These are phyloP conservation scores for Potorous gilbertii DNA, from an alignment of 2,797 vertebrate species.

Conservation along the genomic window DNA sequence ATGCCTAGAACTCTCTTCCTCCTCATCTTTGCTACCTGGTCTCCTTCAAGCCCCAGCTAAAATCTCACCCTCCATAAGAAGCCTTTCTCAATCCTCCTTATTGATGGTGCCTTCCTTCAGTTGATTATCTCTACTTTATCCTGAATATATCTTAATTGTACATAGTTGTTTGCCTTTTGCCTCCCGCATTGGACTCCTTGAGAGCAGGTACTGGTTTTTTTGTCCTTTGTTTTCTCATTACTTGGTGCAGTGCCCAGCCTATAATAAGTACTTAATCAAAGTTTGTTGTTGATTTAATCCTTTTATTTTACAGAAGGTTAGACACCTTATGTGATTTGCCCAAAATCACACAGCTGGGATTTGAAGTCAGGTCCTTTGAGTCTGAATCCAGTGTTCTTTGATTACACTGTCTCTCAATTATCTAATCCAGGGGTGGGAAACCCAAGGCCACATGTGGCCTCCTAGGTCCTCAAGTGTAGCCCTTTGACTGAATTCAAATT, in stretches of 20 bases:
- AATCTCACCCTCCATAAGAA: background rate
- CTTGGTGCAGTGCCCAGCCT: too few relatives aligned
- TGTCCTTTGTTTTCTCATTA: background rate
- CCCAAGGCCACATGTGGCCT: too few relatives aligned
- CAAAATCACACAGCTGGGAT: background rate
- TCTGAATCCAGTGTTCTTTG: background rate
- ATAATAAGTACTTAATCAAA: background rate
- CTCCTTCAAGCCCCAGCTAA: background rate
- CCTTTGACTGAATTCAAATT: too few relatives aligned
- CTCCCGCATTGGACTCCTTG: background rate
- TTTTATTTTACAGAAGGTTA: background rate
- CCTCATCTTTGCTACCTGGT: background rate
- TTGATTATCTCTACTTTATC: background rate
- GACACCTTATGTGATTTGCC: background rate
- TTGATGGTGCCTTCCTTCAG: background rate
- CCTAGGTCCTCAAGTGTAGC: too few relatives aligned
- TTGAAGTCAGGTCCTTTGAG: background rate
- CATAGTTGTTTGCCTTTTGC: background rate
- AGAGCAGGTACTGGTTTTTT: background rate
- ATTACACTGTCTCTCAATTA: background rate
- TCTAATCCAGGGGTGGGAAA: background rate
- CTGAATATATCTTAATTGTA: background rate
- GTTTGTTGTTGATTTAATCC: background rate
- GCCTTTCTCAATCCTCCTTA: background rate
- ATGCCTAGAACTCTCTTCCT: background rate